Base-by-base conservation (phyloP, 35 echinoderm and acorn worm genomes). In the Apostichopus japonicus region DNA sequence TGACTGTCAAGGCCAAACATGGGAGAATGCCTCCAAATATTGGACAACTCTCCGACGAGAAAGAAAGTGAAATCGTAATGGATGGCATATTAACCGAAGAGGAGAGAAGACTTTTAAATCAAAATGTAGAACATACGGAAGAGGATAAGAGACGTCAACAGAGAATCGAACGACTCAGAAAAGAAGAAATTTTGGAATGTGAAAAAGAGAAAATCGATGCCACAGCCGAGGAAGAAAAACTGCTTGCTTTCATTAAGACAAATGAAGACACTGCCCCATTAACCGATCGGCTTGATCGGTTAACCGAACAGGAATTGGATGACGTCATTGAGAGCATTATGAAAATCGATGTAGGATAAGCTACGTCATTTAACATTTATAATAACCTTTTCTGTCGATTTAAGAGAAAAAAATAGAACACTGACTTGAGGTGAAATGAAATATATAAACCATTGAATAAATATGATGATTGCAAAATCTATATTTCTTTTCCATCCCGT, bases 281-380 rank as follows among this genome's bases (percentile, higher is more conserved):
- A 6, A 21, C 17, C 7, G 71, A 75, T 75, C 71, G 17, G 17
- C n/a, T 75, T 75, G 22, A 75, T 23, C 13, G 11, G n/a, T 75
- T 75, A 75, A 75, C 71, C 71, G 71, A 75, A 75, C 71, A n/a
- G 11, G 71, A 75, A n/a, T 75, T 75, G 71, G 71, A 75, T 21
- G 71, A 75, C 71, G 71, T 75, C 71, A 75, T 75, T n/a, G 71
- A 75, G 15, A 19, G n/a, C 71, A 75, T 75, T 19, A 75, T 75
- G 22, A 75, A 75, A 75, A 21, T 75, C 15, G 17, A 23, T 23
- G 71, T 75, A 75, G 17, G 17, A 19, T 75, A 75, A 23, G 15
- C 21, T 15, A 75, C 16, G 17, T 75, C 15, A 75, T 75, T 6
- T n/a, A 21, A 4, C 0, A 44, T 44, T 44, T 44, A 44, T 44